Base-by-base conservation (phyloP, 2,797 vertebrate species). In the Platyrinchus mystaceus region DNA sequence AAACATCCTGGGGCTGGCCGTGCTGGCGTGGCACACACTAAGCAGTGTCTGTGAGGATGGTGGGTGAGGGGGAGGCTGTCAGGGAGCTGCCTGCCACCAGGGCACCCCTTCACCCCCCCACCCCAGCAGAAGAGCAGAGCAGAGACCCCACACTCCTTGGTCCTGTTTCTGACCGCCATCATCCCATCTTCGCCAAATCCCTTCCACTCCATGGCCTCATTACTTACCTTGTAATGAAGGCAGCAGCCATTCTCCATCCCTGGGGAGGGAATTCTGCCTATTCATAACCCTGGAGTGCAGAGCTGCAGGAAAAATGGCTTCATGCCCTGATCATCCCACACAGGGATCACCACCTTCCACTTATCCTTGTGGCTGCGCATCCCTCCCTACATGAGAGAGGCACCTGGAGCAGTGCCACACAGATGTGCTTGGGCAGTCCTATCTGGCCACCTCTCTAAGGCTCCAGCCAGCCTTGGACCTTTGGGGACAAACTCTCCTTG, bases 401-500 rank as follows among this genome's bases (percentile, higher is more conserved):
- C 5, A 14, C 36, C n/a, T 2, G 4, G 18, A 44, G 26, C 59
- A 75, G 36, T 0, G 1, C 36, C 1, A 1, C 60, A 24, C 63
- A 34, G 74, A 49, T 13, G 1, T 2, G 19, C 64, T 90, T 23
- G 34, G 60, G 9, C 53, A 43, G 41, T 46, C 34, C 50, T 15
- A 21, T 4, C 20, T 1, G 0, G 66, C 8, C 73, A 55, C 74
- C 46, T 64, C 14, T 23, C 9, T 27, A 2, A 41, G 0, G 1
- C 73, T n/a, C 50, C 70, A 79, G 37, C 39, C 0, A 2, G 27
- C 6, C 44, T 52, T 32, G 52, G 47, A 30, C 36, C 47, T 80
- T 9, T 55, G 52, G 55, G 30, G n/a, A 79, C 2, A 2, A 0
- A 5, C 7, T 82, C 4, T 73, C n/a, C 50, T 41, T 62, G 34